Evolutionary conservation across 2,797 vertebrate species (phyloP).

Genomic region (Sternotherus odoratus): DNA sequence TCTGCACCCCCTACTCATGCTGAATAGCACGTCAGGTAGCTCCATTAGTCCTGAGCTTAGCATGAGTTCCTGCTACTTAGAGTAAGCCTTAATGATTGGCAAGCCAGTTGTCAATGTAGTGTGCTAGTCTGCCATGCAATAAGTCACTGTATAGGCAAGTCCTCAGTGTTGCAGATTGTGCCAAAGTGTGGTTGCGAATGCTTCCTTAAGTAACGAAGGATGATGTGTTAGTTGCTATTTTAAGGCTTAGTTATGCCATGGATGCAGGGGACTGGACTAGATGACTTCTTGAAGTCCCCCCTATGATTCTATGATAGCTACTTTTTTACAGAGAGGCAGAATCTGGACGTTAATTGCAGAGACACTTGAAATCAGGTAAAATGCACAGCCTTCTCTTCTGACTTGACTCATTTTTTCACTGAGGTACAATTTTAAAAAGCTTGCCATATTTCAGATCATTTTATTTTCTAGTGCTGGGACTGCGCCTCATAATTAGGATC

Average conservation of each 20-base stretch:
- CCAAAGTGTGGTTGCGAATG: background rate
- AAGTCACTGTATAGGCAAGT: background rate
- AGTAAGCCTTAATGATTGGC: background rate
- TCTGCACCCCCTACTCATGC: background rate
- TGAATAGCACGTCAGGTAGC: background rate
- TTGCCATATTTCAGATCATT: background rate
- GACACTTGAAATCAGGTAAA: background rate
- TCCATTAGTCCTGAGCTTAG: background rate
- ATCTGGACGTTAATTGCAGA: background rate
- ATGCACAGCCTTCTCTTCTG: rapidly evolving
- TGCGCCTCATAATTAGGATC: background rate
- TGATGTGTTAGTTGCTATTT: background rate
- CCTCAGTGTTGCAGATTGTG: background rate
- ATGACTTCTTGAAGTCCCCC: too few species aligned
- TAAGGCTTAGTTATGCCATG: too few species aligned
- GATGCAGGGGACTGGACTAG: too few species aligned
- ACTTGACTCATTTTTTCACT: background rate
- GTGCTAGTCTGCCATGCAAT: background rate
- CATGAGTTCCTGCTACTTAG: background rate
- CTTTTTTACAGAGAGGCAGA: background rate
- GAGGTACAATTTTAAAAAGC: background rate
- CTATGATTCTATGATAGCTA: background rate
- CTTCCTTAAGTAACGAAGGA: background rate
- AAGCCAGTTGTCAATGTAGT: background rate
- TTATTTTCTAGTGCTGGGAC: background rate